phyloP scores from a whole-genome alignment of 2,113 vertebrate species.

The Chamaetylas fuelleborni region DNA sequence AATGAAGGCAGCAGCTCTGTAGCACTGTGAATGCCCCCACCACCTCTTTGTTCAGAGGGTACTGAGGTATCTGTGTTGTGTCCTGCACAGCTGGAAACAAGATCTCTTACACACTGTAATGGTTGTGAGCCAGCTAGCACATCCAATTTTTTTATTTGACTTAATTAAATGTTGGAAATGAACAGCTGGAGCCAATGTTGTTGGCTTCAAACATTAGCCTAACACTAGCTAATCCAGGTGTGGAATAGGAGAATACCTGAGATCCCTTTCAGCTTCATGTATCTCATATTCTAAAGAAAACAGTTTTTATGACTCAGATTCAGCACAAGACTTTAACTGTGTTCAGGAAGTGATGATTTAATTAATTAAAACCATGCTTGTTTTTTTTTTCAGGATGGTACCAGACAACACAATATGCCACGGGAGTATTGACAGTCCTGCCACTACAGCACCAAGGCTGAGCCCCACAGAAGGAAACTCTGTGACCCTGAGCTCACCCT shows the following conservation, averaged over 20 bases:
- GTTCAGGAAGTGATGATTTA: neutral
- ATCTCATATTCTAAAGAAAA: neutral
- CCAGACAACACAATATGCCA: neutral
- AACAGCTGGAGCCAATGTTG: neutral
- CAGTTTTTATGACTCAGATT: neutral
- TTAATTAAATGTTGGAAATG: neutral
- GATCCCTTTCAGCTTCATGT: neutral
- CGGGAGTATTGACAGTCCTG: neutral
- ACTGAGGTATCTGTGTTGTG: rapidly evolving
- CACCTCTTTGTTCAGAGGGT: neutral
- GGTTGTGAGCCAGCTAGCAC: neutral
- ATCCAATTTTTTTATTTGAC: neutral
- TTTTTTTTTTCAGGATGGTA: neutral
- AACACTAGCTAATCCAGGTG: neutral
- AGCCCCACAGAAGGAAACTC: neutral
- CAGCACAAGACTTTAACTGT: neutral
- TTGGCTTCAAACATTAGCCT: neutral
- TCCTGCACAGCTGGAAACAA: neutral
- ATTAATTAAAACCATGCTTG: neutral
- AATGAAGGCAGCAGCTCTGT: neutral
- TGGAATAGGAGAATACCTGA: neutral
- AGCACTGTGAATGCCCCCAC: neutral
- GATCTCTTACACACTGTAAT: neutral
- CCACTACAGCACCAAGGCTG: rapidly evolving
- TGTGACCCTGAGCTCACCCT: rapidly evolving